Evolutionary conservation across 2,888 invertebrate species (phyloP).

Genomic region (Venusia cambrica): DNA sequence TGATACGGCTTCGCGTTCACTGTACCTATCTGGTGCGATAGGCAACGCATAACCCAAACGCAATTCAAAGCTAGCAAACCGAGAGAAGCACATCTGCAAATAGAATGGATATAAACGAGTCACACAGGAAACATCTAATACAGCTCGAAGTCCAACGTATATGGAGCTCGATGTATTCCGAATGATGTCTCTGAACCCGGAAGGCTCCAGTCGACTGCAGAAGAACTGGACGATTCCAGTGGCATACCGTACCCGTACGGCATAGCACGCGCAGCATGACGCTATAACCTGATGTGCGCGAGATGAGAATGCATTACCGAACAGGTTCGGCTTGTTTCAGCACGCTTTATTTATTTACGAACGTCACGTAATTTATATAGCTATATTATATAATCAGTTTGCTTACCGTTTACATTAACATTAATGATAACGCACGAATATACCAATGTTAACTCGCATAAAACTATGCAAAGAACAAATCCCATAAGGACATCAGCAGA

Average conservation of each 20-base stretch:
- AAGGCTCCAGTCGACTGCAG: slow-evolving; percentile 37
- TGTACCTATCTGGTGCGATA: slow-evolving; percentile 5
- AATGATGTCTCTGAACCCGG: slow-evolving; percentile 28
- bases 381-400: slow-evolving; percentile 24
- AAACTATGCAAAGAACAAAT: slow-evolving; percentile 32
- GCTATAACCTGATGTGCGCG: slow-evolving; percentile 49
- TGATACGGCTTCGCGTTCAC: slow-evolving; percentile 1
- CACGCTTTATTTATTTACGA: slow-evolving; percentile 44
- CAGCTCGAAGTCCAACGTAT: slow-evolving; percentile 16
- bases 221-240: slow-evolving; percentile 54
- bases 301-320: slow-evolving; percentile 47
- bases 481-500: slow-evolving; percentile 47
- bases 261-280: slow-evolving; percentile 39
- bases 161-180: slow-evolving; percentile 21
- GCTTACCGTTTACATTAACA: slow-evolving; percentile 8
- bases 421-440: slow-evolving; percentile 11
- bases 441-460: slow-evolving; percentile 19
- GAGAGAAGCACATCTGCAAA: slow-evolving; percentile 10
- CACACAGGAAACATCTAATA: slow-evolving; percentile 22
- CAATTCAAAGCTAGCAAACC: slow-evolving; percentile 1
- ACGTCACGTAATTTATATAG: slow-evolving; percentile 34
- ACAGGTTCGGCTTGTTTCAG: slow-evolving; percentile 49
- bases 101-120: slow-evolving; percentile 15
- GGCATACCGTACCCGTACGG: slow-evolving; percentile 40
- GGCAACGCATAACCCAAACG: slow-evolving; percentile 7